A percentile compares a stretch with the other conserved stretches of the same genome.
phyloP scores from a whole-genome alignment of 2,888 invertebrate genomes.

The Drosophila conformis region DNA sequence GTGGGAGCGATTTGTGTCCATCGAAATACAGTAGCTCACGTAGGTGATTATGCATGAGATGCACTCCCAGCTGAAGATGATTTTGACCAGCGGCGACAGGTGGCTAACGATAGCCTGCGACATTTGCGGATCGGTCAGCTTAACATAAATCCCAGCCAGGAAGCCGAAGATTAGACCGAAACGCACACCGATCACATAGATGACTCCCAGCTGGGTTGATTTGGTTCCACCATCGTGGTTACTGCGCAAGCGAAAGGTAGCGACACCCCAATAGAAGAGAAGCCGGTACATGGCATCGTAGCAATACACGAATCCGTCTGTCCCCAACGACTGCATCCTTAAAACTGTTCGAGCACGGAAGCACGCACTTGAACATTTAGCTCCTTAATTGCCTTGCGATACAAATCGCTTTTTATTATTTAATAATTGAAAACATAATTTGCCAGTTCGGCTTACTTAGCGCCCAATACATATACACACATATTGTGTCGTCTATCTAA shows the following conservation, averaged over 20 bases:
- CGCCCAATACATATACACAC: slow-evolving; percentile 23
- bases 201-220: slow-evolving; percentile 26
- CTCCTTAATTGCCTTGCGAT: slow-evolving; percentile 30
- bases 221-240: slow-evolving; percentile 35
- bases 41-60: slow-evolving; percentile 61
- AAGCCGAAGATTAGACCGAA: slow-evolving; percentile 54
- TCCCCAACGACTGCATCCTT: slow-evolving; percentile 20
- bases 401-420: slow-evolving; percentile 21
- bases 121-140: slow-evolving; percentile 55
- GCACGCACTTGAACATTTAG: slow-evolving; percentile 9
- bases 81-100: slow-evolving; percentile 71
- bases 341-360: not conserved
- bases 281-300: slow-evolving; percentile 66
- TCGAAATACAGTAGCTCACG: slow-evolving; percentile 42
- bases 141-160: slow-evolving; percentile 55
- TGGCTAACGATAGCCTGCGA: slow-evolving; percentile 59
- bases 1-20: slow-evolving; percentile 56
- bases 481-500: slow-evolving; percentile 21
- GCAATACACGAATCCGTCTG: slow-evolving; percentile 54
- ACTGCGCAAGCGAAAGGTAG: slow-evolving; percentile 57
- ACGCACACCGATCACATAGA: slow-evolving; percentile 44
- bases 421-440: slow-evolving; percentile 34
- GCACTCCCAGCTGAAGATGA: slow-evolving; percentile 69
- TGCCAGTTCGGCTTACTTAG: slow-evolving; percentile 50
- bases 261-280: slow-evolving; percentile 62